phyloP scores from a whole-genome alignment of 1,140 invertebrate species.

The Hormaphis cornu region DNA sequence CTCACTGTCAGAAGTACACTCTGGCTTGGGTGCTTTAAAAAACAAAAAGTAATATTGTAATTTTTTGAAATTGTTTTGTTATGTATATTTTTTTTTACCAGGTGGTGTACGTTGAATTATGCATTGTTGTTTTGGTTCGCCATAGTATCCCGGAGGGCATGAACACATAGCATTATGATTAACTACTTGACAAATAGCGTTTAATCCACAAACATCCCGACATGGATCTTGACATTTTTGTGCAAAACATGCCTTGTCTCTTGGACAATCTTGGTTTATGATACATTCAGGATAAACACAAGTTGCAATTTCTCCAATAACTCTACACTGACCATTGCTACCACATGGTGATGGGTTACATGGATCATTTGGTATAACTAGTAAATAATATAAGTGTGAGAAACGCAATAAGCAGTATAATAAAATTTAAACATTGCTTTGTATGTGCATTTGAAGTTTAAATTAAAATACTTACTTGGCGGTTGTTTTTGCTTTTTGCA shows the following conservation, averaged over 20 bases:
- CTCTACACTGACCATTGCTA: constrained; percentile 66
- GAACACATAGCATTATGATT: constrained; percentile 73
- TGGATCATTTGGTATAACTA: constrained; percentile 49
- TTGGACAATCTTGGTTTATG: constrained; percentile 71
- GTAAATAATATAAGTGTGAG: constrained; percentile 32
- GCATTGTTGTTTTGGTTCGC: constrained; percentile 69
- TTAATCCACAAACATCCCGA: constrained; percentile 67
- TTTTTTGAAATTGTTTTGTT: background rate
- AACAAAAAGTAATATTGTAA: background rate
- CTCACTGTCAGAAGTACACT: constrained; percentile 68
- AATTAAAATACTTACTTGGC: constrained; percentile 40
- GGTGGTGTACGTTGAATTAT: constrained; percentile 39
- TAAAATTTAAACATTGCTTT: background rate
- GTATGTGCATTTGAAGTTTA: background rate
- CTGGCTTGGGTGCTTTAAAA: constrained; percentile 52
- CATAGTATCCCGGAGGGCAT: constrained; percentile 66
- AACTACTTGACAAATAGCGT: constrained; percentile 70
- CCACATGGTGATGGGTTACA: constrained; percentile 73
- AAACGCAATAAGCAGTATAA: background rate
- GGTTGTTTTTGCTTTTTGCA: constrained; percentile 51
- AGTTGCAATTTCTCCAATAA: constrained; percentile 55
- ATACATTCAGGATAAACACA: constrained; percentile 79
- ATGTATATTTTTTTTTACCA: background rate
- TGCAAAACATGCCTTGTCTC: constrained; percentile 67
- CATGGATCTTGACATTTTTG: constrained; percentile 76